Conservation (phyloP, 2,113 vertebrate genomes). For the Antechinus flavipes region DNA sequence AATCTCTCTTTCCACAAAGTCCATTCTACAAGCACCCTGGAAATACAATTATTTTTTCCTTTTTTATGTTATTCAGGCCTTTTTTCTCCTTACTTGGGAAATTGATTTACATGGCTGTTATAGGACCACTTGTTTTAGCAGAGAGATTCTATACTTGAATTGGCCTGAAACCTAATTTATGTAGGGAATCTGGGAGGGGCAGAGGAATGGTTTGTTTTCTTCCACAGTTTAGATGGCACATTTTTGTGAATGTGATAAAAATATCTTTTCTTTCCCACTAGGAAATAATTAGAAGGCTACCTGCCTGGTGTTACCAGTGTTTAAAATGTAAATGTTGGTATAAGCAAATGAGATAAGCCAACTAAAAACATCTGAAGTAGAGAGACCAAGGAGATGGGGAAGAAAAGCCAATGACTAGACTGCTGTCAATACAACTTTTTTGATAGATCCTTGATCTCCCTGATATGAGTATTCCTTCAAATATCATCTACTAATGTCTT, state of each 20-base stretch:
- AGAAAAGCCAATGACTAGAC: not conserved
- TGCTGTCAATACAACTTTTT: not conserved
- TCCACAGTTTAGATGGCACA: not conserved
- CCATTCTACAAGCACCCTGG: not conserved
- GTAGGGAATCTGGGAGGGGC: constrained; percentile 15
- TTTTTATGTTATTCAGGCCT: constrained; percentile 7
- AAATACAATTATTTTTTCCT: constrained; percentile 18
- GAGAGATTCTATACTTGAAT: not conserved
- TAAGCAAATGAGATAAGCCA: constrained; percentile 14
- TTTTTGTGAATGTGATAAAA: constrained; percentile 29
- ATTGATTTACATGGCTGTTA: not conserved
- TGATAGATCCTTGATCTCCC: not conserved
- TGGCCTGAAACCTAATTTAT: constrained; percentile 18
- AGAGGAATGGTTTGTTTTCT: not conserved
- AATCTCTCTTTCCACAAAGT: not conserved
- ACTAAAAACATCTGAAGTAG: not conserved
- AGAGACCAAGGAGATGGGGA: not conserved
- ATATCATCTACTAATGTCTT: not conserved
- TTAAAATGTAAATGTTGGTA: constrained; percentile 18
- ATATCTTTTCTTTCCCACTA: not conserved
- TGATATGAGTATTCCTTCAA: not conserved
- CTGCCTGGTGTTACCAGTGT: not conserved
- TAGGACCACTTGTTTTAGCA: constrained; percentile 1
- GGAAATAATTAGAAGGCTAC: not conserved
- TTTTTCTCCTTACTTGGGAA: not conserved